Percentiles rank a stretch among this genome's conserved stretches.
Conservation (phyloP, 1,140 invertebrate genomes). For the Acarapis woodi region DNA sequence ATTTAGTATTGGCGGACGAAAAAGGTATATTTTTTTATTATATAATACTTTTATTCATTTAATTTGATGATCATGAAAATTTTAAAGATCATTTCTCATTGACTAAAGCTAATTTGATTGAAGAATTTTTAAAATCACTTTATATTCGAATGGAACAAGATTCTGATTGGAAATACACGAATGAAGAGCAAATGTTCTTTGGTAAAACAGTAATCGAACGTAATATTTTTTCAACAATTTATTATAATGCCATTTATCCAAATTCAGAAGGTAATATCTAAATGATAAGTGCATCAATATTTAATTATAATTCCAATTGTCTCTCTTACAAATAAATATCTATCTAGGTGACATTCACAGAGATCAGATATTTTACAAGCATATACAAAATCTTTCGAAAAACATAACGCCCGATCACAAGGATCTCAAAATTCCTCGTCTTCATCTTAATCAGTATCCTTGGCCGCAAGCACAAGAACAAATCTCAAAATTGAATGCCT, state of each 20-base stretch:
- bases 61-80: too few species aligned
- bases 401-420: conserved; percentile 51
- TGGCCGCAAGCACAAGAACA: conserved; percentile 90
- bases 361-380: conserved; percentile 62
- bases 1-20: conserved; percentile 41
- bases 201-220: conserved; percentile 23
- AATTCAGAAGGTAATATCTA: conserved; percentile 87
- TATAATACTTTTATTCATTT: conserved; percentile 9
- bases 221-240: conserved; percentile 50
- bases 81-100: too few species aligned
- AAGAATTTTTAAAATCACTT: conserved; percentile 29
- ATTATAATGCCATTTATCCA: conserved; percentile 72
- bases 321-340: too few species aligned
- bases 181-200: conserved; percentile 43
- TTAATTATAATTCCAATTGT: too few species aligned
- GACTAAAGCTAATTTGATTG: conserved; percentile 23
- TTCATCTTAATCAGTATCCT: conserved; percentile 62
- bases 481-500: conserved; percentile 65
- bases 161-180: conserved; percentile 38
- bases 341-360: conserved; percentile 68
- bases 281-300: too few species aligned
- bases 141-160: conserved; percentile 32
- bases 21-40: too few species aligned
- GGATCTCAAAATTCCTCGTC: conserved; percentile 45
- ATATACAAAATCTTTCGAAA: conserved; percentile 50